Base-by-base conservation (phyloP, 1,140 invertebrate genomes). In the Semibalanus balanoides region DNA sequence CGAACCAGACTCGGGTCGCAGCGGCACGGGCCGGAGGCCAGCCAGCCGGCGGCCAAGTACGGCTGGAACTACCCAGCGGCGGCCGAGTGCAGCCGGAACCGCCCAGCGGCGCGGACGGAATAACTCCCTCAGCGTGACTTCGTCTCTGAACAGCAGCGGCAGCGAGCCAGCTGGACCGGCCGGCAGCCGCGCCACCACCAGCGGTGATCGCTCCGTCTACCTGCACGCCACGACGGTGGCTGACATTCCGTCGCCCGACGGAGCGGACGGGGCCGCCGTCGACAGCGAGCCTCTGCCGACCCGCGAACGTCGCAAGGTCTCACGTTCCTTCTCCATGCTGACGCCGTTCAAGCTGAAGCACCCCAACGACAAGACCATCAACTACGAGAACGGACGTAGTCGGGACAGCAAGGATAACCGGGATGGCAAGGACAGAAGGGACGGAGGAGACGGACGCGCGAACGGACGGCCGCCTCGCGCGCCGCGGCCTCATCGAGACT, bases 321-420 rank as follows among this genome's bases (percentile, higher is more conserved):
- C 91, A 0, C 88, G 92, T 69, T 93, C 91, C 43, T 91, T 93
- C 77, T 93, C 91, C 9, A 89, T 93, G 71, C 86, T 93, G 77
- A 90, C 92, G 0, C 92, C 92, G 0, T 94, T 92, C 92, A 89
- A 89, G 76, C 92, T 92, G 0, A 87, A 89, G 72, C 77, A 80
- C 73, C 75, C 78, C 72, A 35, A 77, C 11, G 79, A 79, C 74
- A 78, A 76, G 28, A 25, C 11, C 14, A 64, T 64, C 51, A 64
- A 64, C 51, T 64, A 64, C 22, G 51, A 64, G 11, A 64, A 64
- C 51, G 14, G 22, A 1, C 5, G 35, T 5, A n/a, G n/a, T n/a
- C n/a, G n/a, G n/a, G n/a, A n/a, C n/a, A 5, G 35, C 35, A 40
- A 40, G 35, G 35, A 40, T 7, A 40, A 17, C 17, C 35, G 35